Conservation (phyloP, 2,797 vertebrate species). For the Borostomias antarcticus region DNA sequence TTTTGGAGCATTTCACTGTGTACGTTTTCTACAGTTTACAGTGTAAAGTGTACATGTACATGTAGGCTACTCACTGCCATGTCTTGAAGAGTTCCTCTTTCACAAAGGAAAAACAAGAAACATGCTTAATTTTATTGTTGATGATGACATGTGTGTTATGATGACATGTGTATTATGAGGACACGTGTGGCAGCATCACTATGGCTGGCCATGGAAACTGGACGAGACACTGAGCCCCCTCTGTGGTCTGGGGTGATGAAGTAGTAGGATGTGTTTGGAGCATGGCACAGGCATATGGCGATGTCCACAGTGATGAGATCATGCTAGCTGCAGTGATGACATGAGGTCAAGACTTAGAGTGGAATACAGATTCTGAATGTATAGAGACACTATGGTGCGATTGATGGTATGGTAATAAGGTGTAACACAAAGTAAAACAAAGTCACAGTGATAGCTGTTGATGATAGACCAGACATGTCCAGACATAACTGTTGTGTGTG, state of each 20-base stretch:
- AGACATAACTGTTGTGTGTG: neutral
- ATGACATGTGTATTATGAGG: constrained; percentile 18
- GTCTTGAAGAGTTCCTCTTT: too few relatives aligned
- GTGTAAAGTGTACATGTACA: too few relatives aligned
- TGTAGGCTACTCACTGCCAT: too few relatives aligned
- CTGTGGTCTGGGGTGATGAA: constrained; percentile 43
- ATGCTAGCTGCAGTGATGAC: constrained; percentile 20
- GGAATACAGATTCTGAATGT: neutral
- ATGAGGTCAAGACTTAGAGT: neutral
- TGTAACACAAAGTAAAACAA: neutral
- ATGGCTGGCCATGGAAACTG: constrained; percentile 38
- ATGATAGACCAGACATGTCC: neutral
- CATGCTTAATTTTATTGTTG: too few relatives aligned
- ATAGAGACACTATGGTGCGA: neutral
- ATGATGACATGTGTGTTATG: too few relatives aligned
- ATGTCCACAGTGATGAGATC: constrained; percentile 41
- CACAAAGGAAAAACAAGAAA: too few relatives aligned
- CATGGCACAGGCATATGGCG: constrained; percentile 14
- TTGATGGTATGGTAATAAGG: neutral
- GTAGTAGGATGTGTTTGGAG: constrained; percentile 29
- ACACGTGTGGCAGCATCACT: constrained; percentile 21
- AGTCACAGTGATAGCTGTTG: neutral
- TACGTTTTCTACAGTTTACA: too few relatives aligned
- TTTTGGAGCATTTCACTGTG: too few relatives aligned
- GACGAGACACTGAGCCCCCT: constrained; percentile 42